Base-by-base conservation (phyloP, 1,140 invertebrate genomes). In the Eumeta japonica region DNA sequence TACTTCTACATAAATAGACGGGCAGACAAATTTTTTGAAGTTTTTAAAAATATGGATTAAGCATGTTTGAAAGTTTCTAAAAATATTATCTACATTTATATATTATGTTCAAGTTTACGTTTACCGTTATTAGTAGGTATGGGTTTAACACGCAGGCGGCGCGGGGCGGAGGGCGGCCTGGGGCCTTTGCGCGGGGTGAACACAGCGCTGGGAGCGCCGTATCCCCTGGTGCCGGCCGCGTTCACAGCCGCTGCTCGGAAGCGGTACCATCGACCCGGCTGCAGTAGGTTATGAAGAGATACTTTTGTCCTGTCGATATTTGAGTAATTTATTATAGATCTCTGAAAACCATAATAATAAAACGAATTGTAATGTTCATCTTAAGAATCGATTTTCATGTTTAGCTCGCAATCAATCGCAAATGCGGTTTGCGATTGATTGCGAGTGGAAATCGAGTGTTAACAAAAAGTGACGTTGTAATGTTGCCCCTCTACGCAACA, bases 221-320 rank as follows among this genome's bases (percentile, higher is more conserved):
- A 89, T 3, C 86, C 87, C 36, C 79, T 63, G 0, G 84, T 85
- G 0, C 88, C 87, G 41, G 82, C 79, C 1, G 76, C 76, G 55
- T 83, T 87, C 0, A 90, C 79, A 1, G 85, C 83, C 0, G 86
- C 86, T 2, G 89, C 83, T 16, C 87, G 77, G 50, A 88, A 86
- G 51, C 87, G 81, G 58, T 89, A 90, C 86, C 85, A 88, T 11
- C 82, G 79, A 11, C 85, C 87, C 0, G 84, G 83, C 48, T 81
- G 82, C 29, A 87, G 58, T 19, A 78, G 51, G 35, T 77, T 75
- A 10, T 77, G 77, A 7, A 86, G 67, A 2, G 78, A 76, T 5
- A 78, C 76, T 41, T 77, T 79, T 1, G 76, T 72, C 37, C 79
- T 79, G 40, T 9, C 13, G 16, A 5, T 7, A 14, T n/a, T 7